phyloP scores from a whole-genome alignment of 2,113 vertebrate genomes.

The Rhipidura dahli region DNA sequence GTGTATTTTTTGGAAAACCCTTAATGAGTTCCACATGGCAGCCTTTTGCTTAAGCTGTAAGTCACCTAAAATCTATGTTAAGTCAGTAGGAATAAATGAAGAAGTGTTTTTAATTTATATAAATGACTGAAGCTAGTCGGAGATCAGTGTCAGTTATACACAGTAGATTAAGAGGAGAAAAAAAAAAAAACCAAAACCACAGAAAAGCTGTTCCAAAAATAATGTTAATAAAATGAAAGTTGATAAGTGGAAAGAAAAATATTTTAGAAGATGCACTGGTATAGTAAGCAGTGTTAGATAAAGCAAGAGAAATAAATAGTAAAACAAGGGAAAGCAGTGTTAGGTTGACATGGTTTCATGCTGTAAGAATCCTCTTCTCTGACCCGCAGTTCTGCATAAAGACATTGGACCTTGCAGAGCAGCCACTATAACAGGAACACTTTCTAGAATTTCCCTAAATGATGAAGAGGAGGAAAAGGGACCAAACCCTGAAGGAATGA shows the following conservation, averaged over 20 bases:
- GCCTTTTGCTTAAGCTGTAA: not conserved
- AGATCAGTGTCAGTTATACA: not conserved
- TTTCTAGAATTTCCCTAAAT: constrained; percentile 96
- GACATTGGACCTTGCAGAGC: constrained; percentile 96
- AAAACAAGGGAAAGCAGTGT: not conserved
- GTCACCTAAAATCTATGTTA: not conserved
- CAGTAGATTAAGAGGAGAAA: not conserved
- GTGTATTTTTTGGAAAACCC: not conserved
- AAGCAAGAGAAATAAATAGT: too few relatives aligned
- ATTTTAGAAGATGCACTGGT: not conserved
- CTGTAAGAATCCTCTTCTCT: constrained; percentile 39
- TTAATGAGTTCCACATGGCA: constrained; percentile 1
- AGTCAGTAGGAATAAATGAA: not conserved
- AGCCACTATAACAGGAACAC: constrained; percentile 94
- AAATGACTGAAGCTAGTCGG: not conserved
- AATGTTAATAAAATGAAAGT: not conserved
- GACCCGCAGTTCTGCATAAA: constrained; percentile 90
- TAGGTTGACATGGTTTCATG: not conserved
- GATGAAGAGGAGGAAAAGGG: constrained; percentile 95
- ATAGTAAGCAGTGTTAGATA: not conserved
- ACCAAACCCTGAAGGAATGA: constrained; percentile 86
- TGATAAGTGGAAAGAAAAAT: not conserved
- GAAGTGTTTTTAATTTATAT: not conserved
- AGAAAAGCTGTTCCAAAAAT: not conserved
- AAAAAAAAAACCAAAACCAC: too few relatives aligned